Base-by-base conservation (phyloP, 2,113 vertebrate genomes). In the Lichenostomus cassidix region DNA sequence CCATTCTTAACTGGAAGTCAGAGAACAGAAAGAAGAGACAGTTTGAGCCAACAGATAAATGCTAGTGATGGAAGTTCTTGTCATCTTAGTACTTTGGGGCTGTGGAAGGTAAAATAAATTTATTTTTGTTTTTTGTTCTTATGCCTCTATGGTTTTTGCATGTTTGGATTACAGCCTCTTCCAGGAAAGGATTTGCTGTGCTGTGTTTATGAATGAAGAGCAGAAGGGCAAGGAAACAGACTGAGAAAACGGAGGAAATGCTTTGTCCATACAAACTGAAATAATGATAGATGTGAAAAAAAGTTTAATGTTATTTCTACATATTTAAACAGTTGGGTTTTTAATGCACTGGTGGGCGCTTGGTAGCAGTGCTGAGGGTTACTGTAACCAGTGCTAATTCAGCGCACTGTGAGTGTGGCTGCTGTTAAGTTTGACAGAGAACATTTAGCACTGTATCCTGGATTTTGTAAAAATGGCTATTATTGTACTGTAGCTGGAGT, bases 371-470 rank as follows among this genome's bases (percentile, higher is more conserved):
- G 56, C 83, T 83, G 41, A 13, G 59, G 47, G 17, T 44, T 15
- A 1, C 25, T 75, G 25, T 12, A 5, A 25, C 28, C 37, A 44
- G 29, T 49, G 12, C 4, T 37, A 8, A 42, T 39, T 56, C 39
- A 17, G 5, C 7, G 2, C 10, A 2, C 37, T 64, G 19, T 1
- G 0, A 7, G 15, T 3, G 7, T 63, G 41, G n/a, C 47, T 75
- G 50, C 29, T 58, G 27, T 19, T 49, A 12, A 44, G n/a, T 35
- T 67, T 53, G 52, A 15, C 12, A 6, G 16, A 3, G 8, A 39
- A 5, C 39, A 58, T 80, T 50, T 17, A 37, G 29, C 1, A 4
- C 8, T 28, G 17, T 47, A 24, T 42, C 41, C 52, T 47, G 5
- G 14, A 24, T 77, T 25, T 27, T 59, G 31, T 29, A 14, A 29